Base-by-base conservation (phyloP, 2,797 vertebrate genomes). In the Ctenopoma kingsleyae region DNA sequence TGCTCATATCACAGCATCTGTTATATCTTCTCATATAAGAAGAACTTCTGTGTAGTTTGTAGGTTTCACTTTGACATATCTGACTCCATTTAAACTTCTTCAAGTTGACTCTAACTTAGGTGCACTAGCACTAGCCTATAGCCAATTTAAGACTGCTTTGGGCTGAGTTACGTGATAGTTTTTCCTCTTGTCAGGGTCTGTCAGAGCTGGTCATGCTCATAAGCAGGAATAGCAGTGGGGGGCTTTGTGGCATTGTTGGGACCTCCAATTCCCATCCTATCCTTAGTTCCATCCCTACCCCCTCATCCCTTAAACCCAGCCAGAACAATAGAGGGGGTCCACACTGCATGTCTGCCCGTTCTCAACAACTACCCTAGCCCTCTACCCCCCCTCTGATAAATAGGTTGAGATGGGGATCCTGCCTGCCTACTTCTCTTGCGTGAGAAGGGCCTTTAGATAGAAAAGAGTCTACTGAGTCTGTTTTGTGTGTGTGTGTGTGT, bases 261-360 rank as follows among this genome's bases (percentile, higher is more conserved):
- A 75, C 87, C 84, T 85, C 82, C 81, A 51, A 83, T 89, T 89
- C 90, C 87, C 89, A 90, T 91, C 81, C 83, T 82, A 83, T 80
- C 74, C 78, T 65, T 59, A 35, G 80, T 80, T 77, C 80, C 67
- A 76, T 76, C 88, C 73, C 81, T 77, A 56, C 81, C 23, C 59
- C 61, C 75, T 76, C 76, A 65, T 67, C 79, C 71, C 77, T 86
- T 83, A 88, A 87, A 86, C 82, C 74, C 67, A 77, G 50, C 56
- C 87, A 85, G 90, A 90, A 94, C 91, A 94, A 94, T 90, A 71
- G 91, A 75, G 80, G 82, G 78, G 81, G 86, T 87, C 81, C 73
- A 72, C 38, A 67, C 87, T 85, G 19, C 44, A 47, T 47, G 87
- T 88, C 89, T 88, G 83, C 75, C 81, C 77, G 72, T 82, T 86